Base-by-base conservation (phyloP, 2,113 vertebrate genomes). In the Pelecanoides urinatrix region DNA sequence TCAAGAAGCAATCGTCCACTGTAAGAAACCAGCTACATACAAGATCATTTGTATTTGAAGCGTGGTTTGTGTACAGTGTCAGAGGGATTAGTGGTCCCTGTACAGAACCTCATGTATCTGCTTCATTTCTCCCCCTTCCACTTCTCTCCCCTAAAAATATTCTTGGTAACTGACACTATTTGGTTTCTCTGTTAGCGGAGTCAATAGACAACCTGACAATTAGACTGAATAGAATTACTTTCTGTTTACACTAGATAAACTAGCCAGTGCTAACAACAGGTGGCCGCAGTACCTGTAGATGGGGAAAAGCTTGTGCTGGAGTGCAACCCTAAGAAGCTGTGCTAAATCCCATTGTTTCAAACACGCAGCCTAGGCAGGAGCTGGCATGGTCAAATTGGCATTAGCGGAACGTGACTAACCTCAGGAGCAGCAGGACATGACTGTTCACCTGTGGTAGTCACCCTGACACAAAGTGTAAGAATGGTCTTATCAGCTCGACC, bases 191-290 rank as follows among this genome's bases (percentile, higher is more conserved):
- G 73, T 79, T 55, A 85, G 85, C 42, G 79, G 62, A 75, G 78
- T 44, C 75, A 95, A 71, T 58, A 81, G 66, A 89, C 80, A 82
- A 78, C 34, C 36, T 92, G 70, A 66, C 84, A 84, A 95, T 87
- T 78, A 53, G 32, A 76, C 19, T 58, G 94, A 97, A 96, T 89
- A 94, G 91, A 96, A 94, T 95, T 81, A 91, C 96, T 97, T 94
- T 96, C 96, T 96, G 91, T 95, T 97, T 90, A 79, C 7, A 0
- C 16, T 59, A 95, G 95, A 97, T 96, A 95, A 95, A 94, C 77
- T 34, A 77, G 49, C 58, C 56, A 85, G 73, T 29, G 66, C 80
- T 95, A 87, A 91, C 94, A 96, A 87, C 92, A 96, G 91, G 94
- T 96, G 84, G 85, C 62, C 8, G 0, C 42, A 34, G 50, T 58